Base-by-base conservation (phyloP, 2,113 vertebrate genomes). In the Chamaea fasciata region DNA sequence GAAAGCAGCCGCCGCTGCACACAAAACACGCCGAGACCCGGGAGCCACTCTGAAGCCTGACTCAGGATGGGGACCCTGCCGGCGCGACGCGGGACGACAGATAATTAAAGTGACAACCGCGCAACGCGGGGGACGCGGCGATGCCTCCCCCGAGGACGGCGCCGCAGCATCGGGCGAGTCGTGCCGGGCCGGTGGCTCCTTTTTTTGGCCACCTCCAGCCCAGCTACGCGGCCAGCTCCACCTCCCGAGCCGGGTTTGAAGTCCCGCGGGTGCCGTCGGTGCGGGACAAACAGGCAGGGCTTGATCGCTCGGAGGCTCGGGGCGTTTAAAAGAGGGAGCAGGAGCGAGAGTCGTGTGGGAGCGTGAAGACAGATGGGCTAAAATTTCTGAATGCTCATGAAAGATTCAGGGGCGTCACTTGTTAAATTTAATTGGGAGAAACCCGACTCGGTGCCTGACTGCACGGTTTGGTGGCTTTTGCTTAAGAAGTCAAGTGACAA, bases 351-450 rank as follows among this genome's bases (percentile, higher is more conserved):
- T 7, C 63, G 65, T 69, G 63, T 64, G 83, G 57, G 95, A 49
- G 87, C 6, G 7, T 27, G 52, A 55, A 95, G 94, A 94, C 95
- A 95, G 96, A 94, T 63, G 93, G 96, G 90, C 95, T 97, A 94
- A 97, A 95, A 94, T 89, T 81, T 94, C 95, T 27, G 85, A 94
- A 87, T 1, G 91, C 96, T 98, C 96, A 98, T 97, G 97, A 98
- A 98, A 98, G 96, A 98, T 98, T 97, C 97, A 98, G 93, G 94
- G 96, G 89, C 81, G 73, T 96, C 97, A 94, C 97, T 97, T 97
- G 96, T 98, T 98, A 97, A 98, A 98, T 97, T 98, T 98, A 98
- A 98, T 98, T 98, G 97, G 97, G 97, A 97, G 97, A 96, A 97
- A 97, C 93, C 94, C 60, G 35, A 73, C 96, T 96, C 97, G 5